Evolutionary conservation across 1,140 invertebrate species (phyloP).

Genomic region (Lordiphosa stackelbergi): DNA sequence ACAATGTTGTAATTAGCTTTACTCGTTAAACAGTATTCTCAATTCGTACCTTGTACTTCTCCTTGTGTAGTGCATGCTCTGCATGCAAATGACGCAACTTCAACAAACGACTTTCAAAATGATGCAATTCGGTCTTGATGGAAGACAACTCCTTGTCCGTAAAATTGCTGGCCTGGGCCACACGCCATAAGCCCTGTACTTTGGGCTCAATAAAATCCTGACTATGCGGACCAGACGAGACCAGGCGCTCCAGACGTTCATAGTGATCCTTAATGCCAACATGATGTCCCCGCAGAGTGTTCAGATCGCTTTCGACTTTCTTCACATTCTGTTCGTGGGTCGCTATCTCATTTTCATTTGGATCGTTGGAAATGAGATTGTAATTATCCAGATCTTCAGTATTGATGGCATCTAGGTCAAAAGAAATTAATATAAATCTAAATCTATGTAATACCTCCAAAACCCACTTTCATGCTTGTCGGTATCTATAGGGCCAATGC

Average conservation of each 20-base stretch:
- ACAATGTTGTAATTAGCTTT: not conserved
- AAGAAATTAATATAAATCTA: not conserved
- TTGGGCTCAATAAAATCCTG: constrained; percentile 93
- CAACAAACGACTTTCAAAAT: constrained; percentile 90
- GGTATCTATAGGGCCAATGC: constrained; percentile 79
- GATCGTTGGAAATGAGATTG: constrained; percentile 78
- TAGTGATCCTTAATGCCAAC: constrained; percentile 87
- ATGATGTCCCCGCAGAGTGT: constrained; percentile 87
- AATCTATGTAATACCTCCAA: too few species aligned
- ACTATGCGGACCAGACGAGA: constrained; percentile 84
- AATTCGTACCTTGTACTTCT: constrained; percentile 80
- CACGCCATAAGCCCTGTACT: constrained; percentile 91
- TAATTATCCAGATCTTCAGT: constrained; percentile 82
- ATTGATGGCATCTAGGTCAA: constrained; percentile 80
- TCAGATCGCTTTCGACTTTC: constrained; percentile 82
- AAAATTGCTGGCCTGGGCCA: constrained; percentile 89
- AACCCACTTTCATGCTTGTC: constrained; percentile 83
- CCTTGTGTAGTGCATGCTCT: constrained; percentile 83
- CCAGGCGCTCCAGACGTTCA: constrained; percentile 85
- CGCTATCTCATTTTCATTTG: constrained; percentile 69
- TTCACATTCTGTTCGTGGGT: constrained; percentile 73
- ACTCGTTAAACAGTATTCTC: too few species aligned
- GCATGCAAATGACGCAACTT: constrained; percentile 90
- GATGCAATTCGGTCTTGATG: constrained; percentile 89
- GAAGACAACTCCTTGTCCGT: constrained; percentile 88